Evolutionary conservation across 2,888 invertebrate species (phyloP).

Genomic region (Caenorhabditis sinica): DNA sequence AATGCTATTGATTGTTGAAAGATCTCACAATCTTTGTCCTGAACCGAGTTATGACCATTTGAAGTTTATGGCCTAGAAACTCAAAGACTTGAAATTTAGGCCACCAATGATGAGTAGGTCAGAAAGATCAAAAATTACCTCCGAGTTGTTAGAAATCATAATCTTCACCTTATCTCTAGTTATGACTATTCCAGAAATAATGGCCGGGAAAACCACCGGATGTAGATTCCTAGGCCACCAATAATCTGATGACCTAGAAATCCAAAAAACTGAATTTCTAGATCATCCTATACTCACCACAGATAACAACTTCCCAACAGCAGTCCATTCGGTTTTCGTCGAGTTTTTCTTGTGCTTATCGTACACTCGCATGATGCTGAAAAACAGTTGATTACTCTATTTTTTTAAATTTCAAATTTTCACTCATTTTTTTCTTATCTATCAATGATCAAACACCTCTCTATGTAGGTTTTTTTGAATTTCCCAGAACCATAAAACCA

Average conservation of each 20-base stretch:
- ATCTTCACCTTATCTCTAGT: no score
- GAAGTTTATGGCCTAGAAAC: background rate
- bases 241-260: background rate
- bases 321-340: constrained; percentile 51
- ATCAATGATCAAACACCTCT: no score
- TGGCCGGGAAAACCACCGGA: no score
- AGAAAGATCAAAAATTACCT: background rate
- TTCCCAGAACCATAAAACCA: no score
- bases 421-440: background rate
- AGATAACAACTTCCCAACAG: constrained; percentile 47
- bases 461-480: background rate
- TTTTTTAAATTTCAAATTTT: constrained; percentile 1
- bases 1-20: background rate
- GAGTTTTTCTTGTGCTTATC: constrained; percentile 59
- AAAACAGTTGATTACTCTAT: background rate
- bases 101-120: background rate
- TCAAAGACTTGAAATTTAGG: background rate
- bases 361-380: constrained; percentile 59
- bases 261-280: background rate
- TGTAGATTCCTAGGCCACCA: no score
- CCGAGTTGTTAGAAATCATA: background rate
- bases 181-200: no score
- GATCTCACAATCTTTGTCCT: background rate
- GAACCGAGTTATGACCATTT: background rate
- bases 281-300: constrained; percentile 19